Conservation (phyloP, 2,888 invertebrate genomes). For the Cremastobaeus sp. region DNA sequence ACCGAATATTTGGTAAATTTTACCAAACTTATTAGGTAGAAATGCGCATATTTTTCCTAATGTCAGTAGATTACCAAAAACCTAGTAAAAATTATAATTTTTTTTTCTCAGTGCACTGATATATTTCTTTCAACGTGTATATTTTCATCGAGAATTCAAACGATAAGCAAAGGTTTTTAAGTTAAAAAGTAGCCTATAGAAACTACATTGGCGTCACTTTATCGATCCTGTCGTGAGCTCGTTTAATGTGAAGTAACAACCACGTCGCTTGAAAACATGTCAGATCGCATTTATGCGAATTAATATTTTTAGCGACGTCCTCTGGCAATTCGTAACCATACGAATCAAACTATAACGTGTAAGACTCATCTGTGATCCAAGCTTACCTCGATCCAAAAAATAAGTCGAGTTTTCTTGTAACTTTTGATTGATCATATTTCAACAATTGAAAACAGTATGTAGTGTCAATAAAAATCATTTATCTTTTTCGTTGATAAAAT, state of each 20-base stretch:
- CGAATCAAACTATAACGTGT: slow-evolving; percentile 18
- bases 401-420: slow-evolving; percentile 37
- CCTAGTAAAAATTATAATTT: too few species aligned
- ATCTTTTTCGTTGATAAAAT: too few species aligned
- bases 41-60: too few species aligned
- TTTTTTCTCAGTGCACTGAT: too few species aligned
- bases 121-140: too few species aligned
- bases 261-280: slow-evolving; percentile 49
- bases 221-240: slow-evolving; percentile 48
- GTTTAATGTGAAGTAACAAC: slow-evolving; percentile 45
- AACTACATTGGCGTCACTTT: slow-evolving; percentile 41
- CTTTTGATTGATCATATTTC: slow-evolving; percentile 5
- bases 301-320: slow-evolving; percentile 25
- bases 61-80: too few species aligned
- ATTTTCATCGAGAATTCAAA: slow-evolving; percentile 19
- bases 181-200: slow-evolving; percentile 32
- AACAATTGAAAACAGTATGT: too few species aligned
- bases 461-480: too few species aligned
- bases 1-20: too few species aligned
- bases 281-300: slow-evolving; percentile 23
- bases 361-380: slow-evolving; percentile 57
- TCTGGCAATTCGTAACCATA: slow-evolving; percentile 7
- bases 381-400: slow-evolving; percentile 42
- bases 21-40: too few species aligned
- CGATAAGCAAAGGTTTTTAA: slow-evolving; percentile 29